These are phyloP conservation scores for Tetrapedia diversipes DNA, from an alignment of 2,888 invertebrate species.

Conservation along the genomic window DNA sequence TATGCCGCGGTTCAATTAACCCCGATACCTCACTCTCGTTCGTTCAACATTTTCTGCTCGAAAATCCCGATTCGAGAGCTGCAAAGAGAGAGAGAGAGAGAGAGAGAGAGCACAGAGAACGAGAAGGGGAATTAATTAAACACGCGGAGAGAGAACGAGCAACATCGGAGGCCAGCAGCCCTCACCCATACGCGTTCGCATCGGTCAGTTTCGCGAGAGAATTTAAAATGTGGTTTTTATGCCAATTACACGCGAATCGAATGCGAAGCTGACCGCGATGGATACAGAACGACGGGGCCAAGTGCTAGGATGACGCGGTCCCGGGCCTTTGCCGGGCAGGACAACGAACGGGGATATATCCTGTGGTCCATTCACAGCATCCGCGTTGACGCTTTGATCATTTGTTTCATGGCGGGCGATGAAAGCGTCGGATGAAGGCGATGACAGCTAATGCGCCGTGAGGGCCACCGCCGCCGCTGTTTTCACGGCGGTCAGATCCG, in stretches of 20 bases:
- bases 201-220: constrained; percentile 14
- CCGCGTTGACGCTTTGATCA: constrained; percentile 76
- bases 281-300: constrained; percentile 25
- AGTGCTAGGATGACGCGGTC: constrained; percentile 54
- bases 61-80: constrained; percentile 23
- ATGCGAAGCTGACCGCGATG: constrained; percentile 34
- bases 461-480: constrained; percentile 68
- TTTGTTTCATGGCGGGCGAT: constrained; percentile 74
- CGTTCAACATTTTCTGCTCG: constrained; percentile 45
- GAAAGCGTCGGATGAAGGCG: constrained; percentile 71
- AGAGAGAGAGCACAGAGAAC: too few relatives aligned
- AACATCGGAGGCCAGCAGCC: neutral
- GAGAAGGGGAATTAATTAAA: constrained; percentile 56
- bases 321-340: constrained; percentile 65
- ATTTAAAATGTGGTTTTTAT: constrained; percentile 53
- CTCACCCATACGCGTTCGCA: neutral
- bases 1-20: constrained; percentile 54
- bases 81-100: neutral
- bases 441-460: constrained; percentile 69
- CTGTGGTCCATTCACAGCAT: constrained; percentile 72
- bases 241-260: constrained; percentile 54
- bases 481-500: constrained; percentile 67
- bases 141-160: constrained; percentile 16
- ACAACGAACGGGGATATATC: constrained; percentile 57
- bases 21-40: constrained; percentile 45